Evolutionary conservation across 2,113 vertebrate genomes (phyloP), one percentile per base, ranked within the genome.

Genomic region (Ictalurus punctatus): DNA sequence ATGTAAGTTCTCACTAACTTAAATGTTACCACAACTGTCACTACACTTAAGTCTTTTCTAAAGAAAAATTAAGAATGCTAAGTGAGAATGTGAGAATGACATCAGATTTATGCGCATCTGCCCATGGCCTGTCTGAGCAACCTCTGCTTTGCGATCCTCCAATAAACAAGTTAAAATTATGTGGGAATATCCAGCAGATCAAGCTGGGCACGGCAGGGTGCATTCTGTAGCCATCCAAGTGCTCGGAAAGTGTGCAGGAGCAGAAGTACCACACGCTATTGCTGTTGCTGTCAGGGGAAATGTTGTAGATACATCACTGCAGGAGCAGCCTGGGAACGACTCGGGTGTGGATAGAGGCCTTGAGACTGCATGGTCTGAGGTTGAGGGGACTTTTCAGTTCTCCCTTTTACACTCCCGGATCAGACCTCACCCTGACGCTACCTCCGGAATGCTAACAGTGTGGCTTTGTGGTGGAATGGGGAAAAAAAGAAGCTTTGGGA

Each of bases 401-500:
- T 89, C 58, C 27, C 30, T 78, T 73, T 89, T 73, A 82, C 67
- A 73, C 63, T 87, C 76, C 44, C 85, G 21, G 79, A 82, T 85
- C 87, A 85, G 83, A 74, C 91, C 90, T 92, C 86, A 92, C 90
- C 90, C 92, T 84, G 87, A 84, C 48, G 83, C 87, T 76, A 90
- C 92, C 90, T 91, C 76, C 6, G 88, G 91, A 92, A 92, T 63
- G 85, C 88, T 90, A 90, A 93, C 92, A 93, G 88, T 86, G 90
- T 52, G 89, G 86, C 67, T 93, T 92, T 93, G 92, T 90, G 85
- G 88, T 90, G 34, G 34, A 40, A 83, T 13, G 19, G 30, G 90
- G 87, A 92, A 92, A 88, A 91, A 91, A 90, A 87, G 59, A 86
- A 84, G 90, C 12, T 71, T 58, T 84, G 84, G 88, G 91, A 87